Conservation (phyloP, 2,797 vertebrate genomes). For the Helostoma temminkii region DNA sequence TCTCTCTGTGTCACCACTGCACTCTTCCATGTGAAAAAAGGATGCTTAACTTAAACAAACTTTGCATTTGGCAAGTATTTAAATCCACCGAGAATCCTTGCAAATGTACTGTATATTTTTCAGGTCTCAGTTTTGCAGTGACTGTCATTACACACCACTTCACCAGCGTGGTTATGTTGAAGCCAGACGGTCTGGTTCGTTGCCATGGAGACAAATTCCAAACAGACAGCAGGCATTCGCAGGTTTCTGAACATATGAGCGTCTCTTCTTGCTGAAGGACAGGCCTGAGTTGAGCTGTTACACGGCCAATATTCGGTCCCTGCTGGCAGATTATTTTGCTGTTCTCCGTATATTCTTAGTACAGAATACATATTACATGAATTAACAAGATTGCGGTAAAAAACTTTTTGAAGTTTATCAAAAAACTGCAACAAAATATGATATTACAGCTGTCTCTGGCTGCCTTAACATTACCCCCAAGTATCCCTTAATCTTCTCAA, state of each 20-base stretch:
- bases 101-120: slow-evolving; percentile 23
- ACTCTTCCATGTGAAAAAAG: not conserved
- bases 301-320: no score
- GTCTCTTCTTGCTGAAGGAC: slow-evolving; percentile 49
- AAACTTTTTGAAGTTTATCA: not conserved
- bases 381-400: no score
- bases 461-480: not conserved
- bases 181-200: slow-evolving; percentile 65
- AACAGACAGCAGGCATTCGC: slow-evolving; percentile 62
- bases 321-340: slow-evolving; percentile 9
- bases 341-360: no score
- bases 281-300: slow-evolving; percentile 14
- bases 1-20: not conserved
- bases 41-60: not conserved
- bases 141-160: slow-evolving; percentile 55
- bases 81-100: slow-evolving; percentile 11
- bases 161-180: slow-evolving; percentile 31
- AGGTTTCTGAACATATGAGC: slow-evolving; percentile 50
- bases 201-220: slow-evolving; percentile 68
- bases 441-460: not conserved
- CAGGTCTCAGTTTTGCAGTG: slow-evolving; percentile 17
- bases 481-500: not conserved
- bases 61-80: not conserved
- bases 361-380: no score
- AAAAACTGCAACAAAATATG: no score